Conservation (phyloP, 2,888 invertebrate genomes). For the Carabus problematicus region DNA sequence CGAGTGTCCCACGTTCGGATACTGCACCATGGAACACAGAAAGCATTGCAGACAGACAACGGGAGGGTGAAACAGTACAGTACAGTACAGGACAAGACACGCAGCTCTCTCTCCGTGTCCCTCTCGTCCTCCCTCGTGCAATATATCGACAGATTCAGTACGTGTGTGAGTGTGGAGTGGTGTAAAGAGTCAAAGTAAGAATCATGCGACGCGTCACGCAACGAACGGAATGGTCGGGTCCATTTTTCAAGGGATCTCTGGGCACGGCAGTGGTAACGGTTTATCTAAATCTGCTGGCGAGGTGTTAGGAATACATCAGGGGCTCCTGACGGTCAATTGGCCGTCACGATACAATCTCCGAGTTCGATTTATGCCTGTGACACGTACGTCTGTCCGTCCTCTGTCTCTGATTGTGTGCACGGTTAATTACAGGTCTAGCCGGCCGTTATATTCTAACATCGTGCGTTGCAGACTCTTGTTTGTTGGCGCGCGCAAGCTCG, state of each 20-base stretch:
- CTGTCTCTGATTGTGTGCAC: constrained; percentile 27
- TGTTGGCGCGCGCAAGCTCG: too few species aligned
- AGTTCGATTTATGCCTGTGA: constrained; percentile 38
- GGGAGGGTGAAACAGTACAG: too few species aligned
- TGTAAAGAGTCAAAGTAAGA: constrained; percentile 2
- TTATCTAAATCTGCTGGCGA: constrained; percentile 36
- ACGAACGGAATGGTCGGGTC: not conserved
- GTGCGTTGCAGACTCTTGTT: too few species aligned
- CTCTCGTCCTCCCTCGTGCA: not conserved
- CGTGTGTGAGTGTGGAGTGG: not conserved
- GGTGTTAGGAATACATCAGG: constrained; percentile 41
- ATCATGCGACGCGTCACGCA: not conserved
- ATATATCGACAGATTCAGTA: not conserved
- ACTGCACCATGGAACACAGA: too few species aligned
- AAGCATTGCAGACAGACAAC: too few species aligned
- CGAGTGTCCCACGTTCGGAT: too few species aligned
- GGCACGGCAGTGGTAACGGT: constrained; percentile 21
- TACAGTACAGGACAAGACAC: too few species aligned
- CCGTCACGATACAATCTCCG: constrained; percentile 18
- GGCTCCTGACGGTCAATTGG: constrained; percentile 37
- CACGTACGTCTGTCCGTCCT: constrained; percentile 38
- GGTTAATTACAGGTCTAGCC: constrained; percentile 31
- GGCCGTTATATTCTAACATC: constrained; percentile 24
- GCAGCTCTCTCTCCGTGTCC: not conserved
- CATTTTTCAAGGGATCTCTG: constrained; percentile 19